Evolutionary conservation across 2,888 invertebrate species (phyloP).

Genomic region (Melitaea athalia): DNA sequence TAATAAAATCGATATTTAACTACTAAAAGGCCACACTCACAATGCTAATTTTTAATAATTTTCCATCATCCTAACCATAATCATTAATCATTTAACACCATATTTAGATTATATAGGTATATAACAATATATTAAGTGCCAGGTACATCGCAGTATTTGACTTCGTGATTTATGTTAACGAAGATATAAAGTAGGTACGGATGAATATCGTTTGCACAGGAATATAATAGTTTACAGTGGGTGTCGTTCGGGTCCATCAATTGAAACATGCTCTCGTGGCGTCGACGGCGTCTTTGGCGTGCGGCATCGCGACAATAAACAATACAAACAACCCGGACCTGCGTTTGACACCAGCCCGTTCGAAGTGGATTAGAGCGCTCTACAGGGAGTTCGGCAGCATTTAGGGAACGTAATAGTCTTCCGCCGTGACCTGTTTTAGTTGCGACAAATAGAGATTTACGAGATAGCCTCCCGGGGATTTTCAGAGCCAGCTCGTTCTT

Average conservation of each 20-base stretch:
- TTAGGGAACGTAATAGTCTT: slow-evolving; percentile 81
- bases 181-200: slow-evolving; percentile 46
- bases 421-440: slow-evolving; percentile 81
- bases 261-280: slow-evolving; percentile 68
- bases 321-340: slow-evolving; percentile 81
- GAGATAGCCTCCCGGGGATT: slow-evolving; percentile 70
- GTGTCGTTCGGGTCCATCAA: slow-evolving; percentile 54
- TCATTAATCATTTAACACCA: not conserved
- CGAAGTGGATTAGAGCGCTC: slow-evolving; percentile 80
- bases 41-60: too few relatives aligned
- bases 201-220: slow-evolving; percentile 57
- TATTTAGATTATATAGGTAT: not conserved
- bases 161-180: slow-evolving; percentile 10
- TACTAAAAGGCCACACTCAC: too few relatives aligned
- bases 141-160: not conserved
- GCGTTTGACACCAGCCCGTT: slow-evolving; percentile 81
- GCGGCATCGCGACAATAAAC: slow-evolving; percentile 79
- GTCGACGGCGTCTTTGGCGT: slow-evolving; percentile 70
- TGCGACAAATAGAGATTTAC: slow-evolving; percentile 82
- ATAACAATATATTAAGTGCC: not conserved
- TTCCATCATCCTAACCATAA: not conserved
- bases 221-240: slow-evolving; percentile 35
- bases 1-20: too few relatives aligned
- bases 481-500: slow-evolving; percentile 63
- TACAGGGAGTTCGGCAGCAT: slow-evolving; percentile 79